Evolutionary conservation across 2,888 invertebrate species (phyloP), one percentile per base, ranked within the genome.

Genomic region (Ryuthela nishihirai): DNA sequence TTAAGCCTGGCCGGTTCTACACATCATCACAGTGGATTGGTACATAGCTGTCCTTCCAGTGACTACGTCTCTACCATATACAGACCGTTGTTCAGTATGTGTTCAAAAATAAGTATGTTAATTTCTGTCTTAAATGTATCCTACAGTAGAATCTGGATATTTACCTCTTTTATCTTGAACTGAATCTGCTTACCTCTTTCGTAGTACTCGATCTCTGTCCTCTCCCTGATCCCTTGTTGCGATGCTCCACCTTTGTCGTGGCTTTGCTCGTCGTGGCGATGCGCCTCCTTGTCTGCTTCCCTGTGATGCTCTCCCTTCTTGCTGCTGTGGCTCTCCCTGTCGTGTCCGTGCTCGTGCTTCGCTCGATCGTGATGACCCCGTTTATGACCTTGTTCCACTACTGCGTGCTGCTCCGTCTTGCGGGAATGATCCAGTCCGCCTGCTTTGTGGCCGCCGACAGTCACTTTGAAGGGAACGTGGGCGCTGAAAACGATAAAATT

Each of bases 201-300:
- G 42, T 62, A 66, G 24, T 65, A 65, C 32, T 66, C 66, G 24
- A 66, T 66, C 45, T 64, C 50, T 5, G 65, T 65, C 15, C 61
- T 54, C 32, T 66, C 66, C 26, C 54, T 46, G 0, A 66, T 55
- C 20, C 62, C 64, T 25, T 62, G 64, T 10, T 66, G 65, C 12
- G 49, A 45, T 25, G 60, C 55, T 0, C 60, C 65, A n/a, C 64
- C 54, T 29, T 55, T 62, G 47, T 66, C 63, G 34, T 65, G 66
- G 0, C 47, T 48, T 15, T 58, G 45, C 0, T 43, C 48, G 43
- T 63, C 62, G 12, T 61, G 55, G 0, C 46, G 18, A 17, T 60
- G 64, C 7, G 46, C 54, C 29, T 45, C 43, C 21, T 54, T 55
- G 25, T 50, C 50, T 1, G 45, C 44, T 44, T 64, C 55, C 9